Conservation (phyloP, 2,797 vertebrate genomes). For the Synanceia verrucosa region DNA sequence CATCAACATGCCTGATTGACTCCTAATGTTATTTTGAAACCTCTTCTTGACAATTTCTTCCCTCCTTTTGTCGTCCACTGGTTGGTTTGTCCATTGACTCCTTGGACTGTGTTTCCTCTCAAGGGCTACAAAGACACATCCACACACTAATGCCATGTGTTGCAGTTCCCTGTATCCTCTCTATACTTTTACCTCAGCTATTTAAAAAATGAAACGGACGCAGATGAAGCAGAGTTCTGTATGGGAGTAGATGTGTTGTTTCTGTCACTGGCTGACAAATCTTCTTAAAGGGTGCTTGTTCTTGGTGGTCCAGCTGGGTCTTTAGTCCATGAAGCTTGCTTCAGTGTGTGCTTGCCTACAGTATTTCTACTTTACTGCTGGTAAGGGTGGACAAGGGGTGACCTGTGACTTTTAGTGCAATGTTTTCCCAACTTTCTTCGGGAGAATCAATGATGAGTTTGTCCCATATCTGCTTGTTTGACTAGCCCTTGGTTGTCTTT, state of each 20-base stretch:
- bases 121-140: conserved; percentile 49
- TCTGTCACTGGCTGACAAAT: conserved; percentile 61
- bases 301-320: conserved; percentile 67
- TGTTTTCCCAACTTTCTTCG: conserved; percentile 65
- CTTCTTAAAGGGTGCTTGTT: conserved; percentile 76
- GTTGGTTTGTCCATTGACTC: conserved; percentile 36
- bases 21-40: conserved; percentile 35
- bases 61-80: conserved; percentile 36
- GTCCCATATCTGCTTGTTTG: conserved; percentile 51
- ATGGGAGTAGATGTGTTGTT: conserved; percentile 37
- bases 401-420: conserved; percentile 79
- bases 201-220: conserved; percentile 40
- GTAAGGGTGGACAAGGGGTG: conserved; percentile 60
- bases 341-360: conserved; percentile 72
- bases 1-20: conserved; percentile 56
- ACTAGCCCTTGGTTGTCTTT: conserved; percentile 77
- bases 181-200: neutral
- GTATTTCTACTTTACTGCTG: conserved; percentile 72
- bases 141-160: conserved; percentile 51
- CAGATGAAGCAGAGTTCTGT: conserved; percentile 57
- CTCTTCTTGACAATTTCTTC: conserved; percentile 5
- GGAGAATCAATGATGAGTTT: conserved; percentile 53
- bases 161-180: conserved; percentile 47
- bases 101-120: conserved; percentile 35
- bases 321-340: conserved; percentile 65